Evolutionary conservation across 1,140 invertebrate species (phyloP).

Genomic region (Oryzaephilus surinamensis): DNA sequence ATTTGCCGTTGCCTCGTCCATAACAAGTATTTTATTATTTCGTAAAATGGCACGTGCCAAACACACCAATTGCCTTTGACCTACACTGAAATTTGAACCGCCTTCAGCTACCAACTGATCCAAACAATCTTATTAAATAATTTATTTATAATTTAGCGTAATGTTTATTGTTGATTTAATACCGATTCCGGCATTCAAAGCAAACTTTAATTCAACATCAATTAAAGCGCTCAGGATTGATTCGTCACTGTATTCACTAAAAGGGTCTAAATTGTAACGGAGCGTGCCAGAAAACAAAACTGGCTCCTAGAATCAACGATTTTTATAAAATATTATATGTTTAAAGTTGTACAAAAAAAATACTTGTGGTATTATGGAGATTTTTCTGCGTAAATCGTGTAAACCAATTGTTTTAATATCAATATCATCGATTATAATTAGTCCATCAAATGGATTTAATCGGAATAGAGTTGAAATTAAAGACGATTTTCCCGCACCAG

Average conservation of each 20-base stretch:
- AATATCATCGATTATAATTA: constrained; percentile 26
- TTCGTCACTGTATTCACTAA: constrained; percentile 57
- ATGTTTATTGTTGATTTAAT: too few species aligned
- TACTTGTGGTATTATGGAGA: constrained; percentile 73
- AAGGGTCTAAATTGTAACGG: constrained; percentile 77
- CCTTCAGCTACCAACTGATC: constrained; percentile 56
- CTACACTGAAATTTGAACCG: constrained; percentile 29
- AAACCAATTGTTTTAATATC: constrained; percentile 48
- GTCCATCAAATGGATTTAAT: constrained; percentile 30
- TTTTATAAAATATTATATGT: too few species aligned
- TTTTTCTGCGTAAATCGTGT: constrained; percentile 54
- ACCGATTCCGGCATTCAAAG: too few species aligned
- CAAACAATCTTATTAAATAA: too few species aligned
- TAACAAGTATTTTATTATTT: constrained; percentile 44
- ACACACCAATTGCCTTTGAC: too few species aligned
- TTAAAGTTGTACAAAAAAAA: too few species aligned
- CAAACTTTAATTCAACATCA: constrained; percentile 59
- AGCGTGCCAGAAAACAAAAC: constrained; percentile 51
- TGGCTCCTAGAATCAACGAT: too few species aligned
- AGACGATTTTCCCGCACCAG: constrained; percentile 74
- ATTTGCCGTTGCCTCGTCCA: constrained; percentile 45
- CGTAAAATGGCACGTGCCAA: too few species aligned
- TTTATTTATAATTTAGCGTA: too few species aligned
- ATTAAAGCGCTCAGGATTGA: constrained; percentile 71
- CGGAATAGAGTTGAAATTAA: constrained; percentile 61